Conservation (phyloP, 2,797 vertebrate genomes). For the Xenopus petersii region DNA sequence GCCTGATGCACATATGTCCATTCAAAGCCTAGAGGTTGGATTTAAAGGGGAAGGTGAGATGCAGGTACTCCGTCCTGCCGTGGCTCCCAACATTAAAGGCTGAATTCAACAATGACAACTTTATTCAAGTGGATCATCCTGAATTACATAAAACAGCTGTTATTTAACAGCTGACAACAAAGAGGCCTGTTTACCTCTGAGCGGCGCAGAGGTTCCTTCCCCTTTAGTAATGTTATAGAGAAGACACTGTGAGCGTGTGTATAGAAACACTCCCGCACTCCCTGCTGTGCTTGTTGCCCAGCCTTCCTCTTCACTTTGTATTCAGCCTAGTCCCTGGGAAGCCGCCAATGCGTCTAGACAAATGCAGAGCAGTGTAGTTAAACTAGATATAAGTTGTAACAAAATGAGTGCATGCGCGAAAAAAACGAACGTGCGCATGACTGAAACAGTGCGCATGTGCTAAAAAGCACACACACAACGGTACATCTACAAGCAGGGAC, state of each 20-base stretch:
- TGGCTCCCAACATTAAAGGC: constrained; percentile 62
- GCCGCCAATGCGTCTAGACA: constrained; percentile 69
- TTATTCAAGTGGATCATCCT: constrained; percentile 69
- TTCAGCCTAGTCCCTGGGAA: constrained; percentile 66
- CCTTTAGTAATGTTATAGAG: constrained; percentile 56
- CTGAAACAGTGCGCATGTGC: too few relatives aligned
- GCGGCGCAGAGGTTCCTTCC: constrained; percentile 55
- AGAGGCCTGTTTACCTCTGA: constrained; percentile 62
- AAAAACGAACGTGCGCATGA: too few relatives aligned
- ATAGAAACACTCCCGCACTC: constrained; percentile 62
- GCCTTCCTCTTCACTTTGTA: constrained; percentile 61
- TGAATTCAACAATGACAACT: constrained; percentile 67
- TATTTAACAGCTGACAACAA: constrained; percentile 69
- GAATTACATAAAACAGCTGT: constrained; percentile 73
- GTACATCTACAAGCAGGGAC: too few relatives aligned
- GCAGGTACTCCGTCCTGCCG: constrained; percentile 29
- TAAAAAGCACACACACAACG: too few relatives aligned
- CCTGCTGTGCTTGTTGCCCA: constrained; percentile 65
- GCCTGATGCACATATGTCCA: neutral
- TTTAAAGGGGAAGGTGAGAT: neutral
- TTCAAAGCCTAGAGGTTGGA: neutral
- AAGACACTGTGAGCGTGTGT: constrained; percentile 60
- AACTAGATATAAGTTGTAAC: constrained; percentile 61
- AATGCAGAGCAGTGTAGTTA: constrained; percentile 70
- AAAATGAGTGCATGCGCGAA: too few relatives aligned